Base-by-base conservation (phyloP, 2,113 vertebrate genomes). In the Macquaria australasica region DNA sequence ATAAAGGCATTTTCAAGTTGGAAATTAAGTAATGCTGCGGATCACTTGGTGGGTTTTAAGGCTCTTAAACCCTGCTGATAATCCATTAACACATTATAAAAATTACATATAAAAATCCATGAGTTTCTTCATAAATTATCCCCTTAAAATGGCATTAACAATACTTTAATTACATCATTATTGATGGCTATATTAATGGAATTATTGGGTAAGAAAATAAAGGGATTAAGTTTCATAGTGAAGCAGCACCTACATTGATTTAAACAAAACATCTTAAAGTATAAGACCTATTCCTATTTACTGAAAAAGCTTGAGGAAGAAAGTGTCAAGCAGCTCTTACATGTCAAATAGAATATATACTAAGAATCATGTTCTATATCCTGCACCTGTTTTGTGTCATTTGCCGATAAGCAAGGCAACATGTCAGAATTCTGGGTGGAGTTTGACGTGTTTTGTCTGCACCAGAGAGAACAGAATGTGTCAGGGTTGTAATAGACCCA, bases 381-480 rank as follows among this genome's bases (percentile, higher is more conserved):
- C 43, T 48, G 14, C 15, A 15, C 5, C 6, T 23, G 15, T 37
- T 73, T 23, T 50, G 51, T 56, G 9, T 68, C 6, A 23, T 62
- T 68, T 51, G 31, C 50, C 3, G 31, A 77, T 73, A 51, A 77
- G 45, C 28, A 66, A 62, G 18, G 18, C 31, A 34, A 50, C 20
- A 41, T 3, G 12, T 58, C 64, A 8, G 3, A 74, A 25, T n/a
- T 48, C 9, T 62, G 28, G 41, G 18, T 70, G 37, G 34, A 28
- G 16, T 58, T 48, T 0, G 11, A 11, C 50, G 8, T 41, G 77
- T 83, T 89, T 77, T 58, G 60, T 63, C 28, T 15, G 0, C 4
- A 10, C 12, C 56, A 37, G 20, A 59, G 69, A 58, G 67, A 86
- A 85, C 62, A 73, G 60, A 79, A 34, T 68, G 56, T 50, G 37